phyloP scores from a whole-genome alignment of 2,797 vertebrate species.

The Myiotriccus ornatus region DNA sequence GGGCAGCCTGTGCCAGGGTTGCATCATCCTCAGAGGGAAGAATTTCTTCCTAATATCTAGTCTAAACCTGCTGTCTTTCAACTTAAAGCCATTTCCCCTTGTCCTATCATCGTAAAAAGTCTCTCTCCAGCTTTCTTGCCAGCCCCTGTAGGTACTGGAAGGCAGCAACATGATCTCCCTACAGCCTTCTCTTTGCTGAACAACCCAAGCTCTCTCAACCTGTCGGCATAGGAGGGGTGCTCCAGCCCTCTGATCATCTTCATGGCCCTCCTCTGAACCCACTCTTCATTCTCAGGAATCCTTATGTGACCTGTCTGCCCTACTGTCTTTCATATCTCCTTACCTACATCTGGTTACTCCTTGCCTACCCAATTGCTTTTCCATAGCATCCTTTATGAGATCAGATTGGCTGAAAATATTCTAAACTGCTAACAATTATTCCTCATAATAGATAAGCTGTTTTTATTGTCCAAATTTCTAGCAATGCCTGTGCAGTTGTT shows the following conservation, averaged over 20 bases:
- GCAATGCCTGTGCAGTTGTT: neutral
- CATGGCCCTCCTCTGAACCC: fast-evolving
- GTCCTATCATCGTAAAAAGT: neutral
- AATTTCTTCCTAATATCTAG: neutral
- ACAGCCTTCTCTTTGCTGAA: neutral
- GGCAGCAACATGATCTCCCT: neutral
- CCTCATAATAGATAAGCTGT: neutral
- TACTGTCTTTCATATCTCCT: neutral
- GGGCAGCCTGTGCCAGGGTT: neutral
- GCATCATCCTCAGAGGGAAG: neutral
- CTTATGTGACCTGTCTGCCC: neutral
- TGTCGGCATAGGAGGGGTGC: neutral
- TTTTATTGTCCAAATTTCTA: neutral
- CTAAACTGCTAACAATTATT: neutral
- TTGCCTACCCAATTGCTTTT: neutral
- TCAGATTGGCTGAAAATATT: neutral
- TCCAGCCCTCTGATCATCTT: neutral
- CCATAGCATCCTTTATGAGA: neutral
- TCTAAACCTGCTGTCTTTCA: neutral
- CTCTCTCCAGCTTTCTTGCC: neutral
- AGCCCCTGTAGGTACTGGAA: neutral
- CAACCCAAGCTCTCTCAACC: neutral
- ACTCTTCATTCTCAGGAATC: neutral
- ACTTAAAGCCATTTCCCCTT: neutral
- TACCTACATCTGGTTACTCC: neutral